Base-by-base conservation (phyloP, 2,113 vertebrate species). In the Oreochromis niloticus region DNA sequence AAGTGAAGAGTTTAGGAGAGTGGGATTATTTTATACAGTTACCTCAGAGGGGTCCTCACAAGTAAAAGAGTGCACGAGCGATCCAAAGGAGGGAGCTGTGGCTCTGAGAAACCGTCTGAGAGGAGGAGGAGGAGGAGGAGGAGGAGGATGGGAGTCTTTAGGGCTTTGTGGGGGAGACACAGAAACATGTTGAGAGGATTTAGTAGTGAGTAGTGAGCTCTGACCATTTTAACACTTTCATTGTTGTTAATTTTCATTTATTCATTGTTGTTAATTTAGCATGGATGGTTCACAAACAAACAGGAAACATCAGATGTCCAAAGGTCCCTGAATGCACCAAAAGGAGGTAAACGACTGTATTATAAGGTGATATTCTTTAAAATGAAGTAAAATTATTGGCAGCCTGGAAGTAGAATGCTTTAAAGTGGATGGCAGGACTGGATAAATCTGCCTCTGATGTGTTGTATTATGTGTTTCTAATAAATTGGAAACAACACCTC, bases 81-180 rank as follows among this genome's bases (percentile, higher is more conserved):
- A 78, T 7, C 73, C 61, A 1, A 85, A 61, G 82, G 87, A 61
- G 82, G 87, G 82, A 85, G 87, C 87, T 88, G 87, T 88, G 83
- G 87, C 54, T 73, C 78, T 9, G 59, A 81, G 52, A 50, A 84
- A 71, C 24, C n/a, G 27, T 12, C 9, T 32, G 46, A 4, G 24
- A 73, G 41, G 22, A 46, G 66, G 5, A 27, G 36, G 16, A 52
- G 48, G 48, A 48, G 46, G 46, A n/a, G n/a, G n/a, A 59, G 30
- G 59, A 39, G 32, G 66, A 71, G 12, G 22, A 30, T 1, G 22
- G 43, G 71, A 0, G 6, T 78, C 43, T 75, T 75, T 48, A 30
- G 71, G 43, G 43, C 71, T 19, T 75, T 12, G 71, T 19, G 24
- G 24, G 43, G 32, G 46, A 52, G 73, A 78, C 27, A n/a, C 71